A percentile compares a stretch with the other conserved stretches of the same genome.
Conservation (phyloP, 2,888 invertebrate genomes). For the Morpho helenor region DNA sequence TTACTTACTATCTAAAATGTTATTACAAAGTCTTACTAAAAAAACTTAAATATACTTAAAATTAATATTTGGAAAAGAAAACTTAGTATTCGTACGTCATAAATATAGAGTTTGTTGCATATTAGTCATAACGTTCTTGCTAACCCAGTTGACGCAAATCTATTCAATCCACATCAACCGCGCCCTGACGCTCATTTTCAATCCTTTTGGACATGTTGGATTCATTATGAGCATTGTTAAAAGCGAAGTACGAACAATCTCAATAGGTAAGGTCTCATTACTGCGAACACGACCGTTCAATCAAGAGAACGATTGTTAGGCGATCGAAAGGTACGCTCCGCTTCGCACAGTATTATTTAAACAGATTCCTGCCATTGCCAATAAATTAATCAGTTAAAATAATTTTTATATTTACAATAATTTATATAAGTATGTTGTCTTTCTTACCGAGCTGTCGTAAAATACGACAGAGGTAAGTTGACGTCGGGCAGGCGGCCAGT, state of each 20-base stretch:
- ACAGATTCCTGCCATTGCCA: slow-evolving; percentile 33
- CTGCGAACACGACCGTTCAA: slow-evolving; percentile 56
- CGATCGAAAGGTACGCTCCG: slow-evolving; percentile 57
- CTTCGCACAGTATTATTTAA: slow-evolving; percentile 54
- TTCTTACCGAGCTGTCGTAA: too few species aligned
- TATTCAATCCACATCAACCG: slow-evolving; percentile 32
- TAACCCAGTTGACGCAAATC: slow-evolving; percentile 22
- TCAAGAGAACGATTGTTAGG: slow-evolving; percentile 53
- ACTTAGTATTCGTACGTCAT: too few species aligned
- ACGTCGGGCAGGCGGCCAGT: too few species aligned
- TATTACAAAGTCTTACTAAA: too few species aligned
- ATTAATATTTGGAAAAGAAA: too few species aligned
- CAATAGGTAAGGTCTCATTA: slow-evolving; percentile 54
- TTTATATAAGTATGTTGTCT: too few species aligned
- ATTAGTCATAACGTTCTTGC: slow-evolving; percentile 9
- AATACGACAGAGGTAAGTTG: too few species aligned
- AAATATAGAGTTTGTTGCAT: slow-evolving; percentile 1
- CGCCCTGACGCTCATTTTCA: slow-evolving; percentile 34
- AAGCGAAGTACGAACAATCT: slow-evolving; percentile 44
- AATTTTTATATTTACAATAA: too few species aligned
- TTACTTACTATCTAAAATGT: too few species aligned
- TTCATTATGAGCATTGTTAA: slow-evolving; percentile 35
- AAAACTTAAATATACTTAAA: too few species aligned
- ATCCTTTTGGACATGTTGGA: slow-evolving; percentile 40
- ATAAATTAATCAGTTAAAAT: slow-evolving; percentile 28